These are phyloP conservation scores for Drosophila kanekoi DNA, from an alignment of 2,888 invertebrate genomes.

Conservation along the genomic window DNA sequence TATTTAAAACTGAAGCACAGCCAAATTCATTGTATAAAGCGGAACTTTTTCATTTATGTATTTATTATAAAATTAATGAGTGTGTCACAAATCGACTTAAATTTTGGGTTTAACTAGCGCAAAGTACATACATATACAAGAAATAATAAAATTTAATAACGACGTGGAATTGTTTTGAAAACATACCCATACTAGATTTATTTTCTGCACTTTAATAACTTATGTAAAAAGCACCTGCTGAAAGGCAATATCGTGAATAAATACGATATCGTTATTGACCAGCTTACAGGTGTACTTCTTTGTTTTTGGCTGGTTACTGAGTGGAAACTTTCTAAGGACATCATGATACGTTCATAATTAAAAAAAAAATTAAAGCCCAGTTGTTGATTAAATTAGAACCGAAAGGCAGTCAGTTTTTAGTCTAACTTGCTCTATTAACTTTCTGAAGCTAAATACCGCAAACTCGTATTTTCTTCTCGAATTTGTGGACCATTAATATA, in stretches of 20 bases:
- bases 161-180: slow-evolving; percentile 55
- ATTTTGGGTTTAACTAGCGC: slow-evolving; percentile 21
- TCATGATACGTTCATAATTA: too few relatives aligned
- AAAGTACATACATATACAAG: slow-evolving; percentile 17
- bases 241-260: slow-evolving; percentile 49
- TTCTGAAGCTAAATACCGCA: too few relatives aligned
- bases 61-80: slow-evolving; percentile 43
- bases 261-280: slow-evolving; percentile 46
- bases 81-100: slow-evolving; percentile 54
- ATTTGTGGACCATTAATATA: too few relatives aligned
- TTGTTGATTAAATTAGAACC: background rate
- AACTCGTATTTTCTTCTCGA: too few relatives aligned
- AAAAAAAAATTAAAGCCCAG: background rate
- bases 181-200: slow-evolving; percentile 31
- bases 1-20: slow-evolving; percentile 38
- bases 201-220: slow-evolving; percentile 39
- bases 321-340: background rate
- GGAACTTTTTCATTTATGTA: slow-evolving; percentile 45
- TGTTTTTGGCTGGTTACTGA: background rate
- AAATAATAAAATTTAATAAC: slow-evolving; percentile 50
- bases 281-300: background rate
- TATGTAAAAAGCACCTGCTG: slow-evolving; percentile 38
- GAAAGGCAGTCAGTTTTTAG: too few relatives aligned
- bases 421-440: too few relatives aligned
- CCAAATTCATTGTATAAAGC: slow-evolving; percentile 50